Evolutionary conservation across 2,797 vertebrate species (phyloP), one percentile per base, ranked within the genome.

Genomic region (Antrozous pallidus): DNA sequence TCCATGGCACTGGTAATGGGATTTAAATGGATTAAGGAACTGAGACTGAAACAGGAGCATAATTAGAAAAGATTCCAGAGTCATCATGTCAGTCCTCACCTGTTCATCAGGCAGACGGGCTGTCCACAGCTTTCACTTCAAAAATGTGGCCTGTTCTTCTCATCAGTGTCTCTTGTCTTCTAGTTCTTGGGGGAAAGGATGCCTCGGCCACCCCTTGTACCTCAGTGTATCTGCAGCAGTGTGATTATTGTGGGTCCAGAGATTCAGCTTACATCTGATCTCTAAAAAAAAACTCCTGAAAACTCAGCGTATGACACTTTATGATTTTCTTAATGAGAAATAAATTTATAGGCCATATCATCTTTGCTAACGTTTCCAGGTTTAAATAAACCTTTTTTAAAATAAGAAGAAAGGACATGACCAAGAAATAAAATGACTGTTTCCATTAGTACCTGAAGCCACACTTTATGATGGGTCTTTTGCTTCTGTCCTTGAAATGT

Each of bases 121-220:
- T 96, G 90, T 94, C 93, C 96, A 47, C 51, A 92, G 90, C 73
- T 86, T 93, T 92, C 22, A 86, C 84, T 96, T 96, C 87, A 95
- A 93, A 95, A 90, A 49, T 20, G 3, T 6, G 12, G n/a, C n/a
- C 9, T 67, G 47, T 56, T 95, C 82, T 74, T 93, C 88, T 79
- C 81, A 58, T 80, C 74, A 26, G 20, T 47, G 17, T 33, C 83
- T 79, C 7, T 63, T 67, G 54, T 26, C 33, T 8, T 47, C 71
- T 73, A 11, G 8, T 67, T 90, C 54, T 84, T 36, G 11, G 77
- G 71, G 31, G 69, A 47, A 20, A 74, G 38, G 81, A 47, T 33
- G 11, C 1, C 5, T 80, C 42, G 54, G 20, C 49, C 90, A 36
- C n/a, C 18, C 10, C n/a, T 38, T 26, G 17, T 4, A 45, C 36